Percentiles rank a stretch among this genome's conserved stretches.
Evolutionary conservation across 2,113 vertebrate species (phyloP).

Genomic region (Caretta caretta): DNA sequence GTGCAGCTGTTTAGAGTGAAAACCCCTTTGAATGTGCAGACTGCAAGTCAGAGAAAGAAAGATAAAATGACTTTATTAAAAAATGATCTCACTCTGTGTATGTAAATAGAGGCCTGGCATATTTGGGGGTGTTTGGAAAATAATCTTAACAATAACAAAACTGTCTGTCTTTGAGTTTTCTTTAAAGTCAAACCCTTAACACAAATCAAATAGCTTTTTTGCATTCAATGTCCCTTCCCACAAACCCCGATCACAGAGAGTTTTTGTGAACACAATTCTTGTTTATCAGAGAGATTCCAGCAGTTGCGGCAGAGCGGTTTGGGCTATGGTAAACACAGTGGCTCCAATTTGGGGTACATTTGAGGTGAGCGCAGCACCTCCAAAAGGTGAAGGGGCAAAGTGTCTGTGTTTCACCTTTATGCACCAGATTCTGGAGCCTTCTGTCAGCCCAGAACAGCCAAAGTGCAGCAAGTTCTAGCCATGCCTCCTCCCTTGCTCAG

Average conservation of each 20-base stretch:
- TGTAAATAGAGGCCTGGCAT: not conserved
- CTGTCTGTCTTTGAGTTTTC: fast-evolving
- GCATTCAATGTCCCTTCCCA: not conserved
- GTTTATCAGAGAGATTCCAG: not conserved
- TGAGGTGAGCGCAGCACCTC: fast-evolving
- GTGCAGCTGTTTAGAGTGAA: not conserved
- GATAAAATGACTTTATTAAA: not conserved
- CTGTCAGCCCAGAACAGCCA: not conserved
- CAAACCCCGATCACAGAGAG: not conserved
- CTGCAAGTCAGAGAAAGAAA: not conserved
- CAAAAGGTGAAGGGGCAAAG: not conserved
- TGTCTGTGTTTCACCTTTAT: not conserved
- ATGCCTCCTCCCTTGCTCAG: not conserved
- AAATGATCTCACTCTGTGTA: not conserved
- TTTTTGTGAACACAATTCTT: fast-evolving
- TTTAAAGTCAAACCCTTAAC: fast-evolving
- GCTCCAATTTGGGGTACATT: not conserved
- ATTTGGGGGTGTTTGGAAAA: not conserved
- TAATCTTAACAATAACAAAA: fast-evolving
- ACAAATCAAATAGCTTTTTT: not conserved
- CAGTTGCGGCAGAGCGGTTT: fast-evolving
- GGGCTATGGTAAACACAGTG: fast-evolving
- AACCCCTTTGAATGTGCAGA: fast-evolving
- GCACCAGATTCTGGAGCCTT: not conserved
- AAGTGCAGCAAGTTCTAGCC: not conserved